Base-by-base conservation (phyloP, 1,140 invertebrate species). In the Panagrolaimus sp. region DNA sequence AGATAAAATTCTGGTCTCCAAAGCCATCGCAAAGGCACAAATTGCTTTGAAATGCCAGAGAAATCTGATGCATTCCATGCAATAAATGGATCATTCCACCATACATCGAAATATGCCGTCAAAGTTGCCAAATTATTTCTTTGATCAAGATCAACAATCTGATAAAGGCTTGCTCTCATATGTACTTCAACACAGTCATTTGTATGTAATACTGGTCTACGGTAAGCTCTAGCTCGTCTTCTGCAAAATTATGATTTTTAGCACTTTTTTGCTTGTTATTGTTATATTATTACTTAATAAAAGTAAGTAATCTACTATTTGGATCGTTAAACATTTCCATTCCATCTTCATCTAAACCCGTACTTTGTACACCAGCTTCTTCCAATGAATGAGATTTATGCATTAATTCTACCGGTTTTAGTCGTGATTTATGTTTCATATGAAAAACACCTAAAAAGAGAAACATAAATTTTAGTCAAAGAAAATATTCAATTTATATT, bases 1-100 rank as follows among this genome's bases (percentile, higher is more conserved):
- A 80, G 68, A 65, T 81, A 81, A 48, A 81, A 81, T 70, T 81
- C 80, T 1, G 80, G 80, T 47, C 74, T 78, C 81, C 81, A 81
- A 15, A 76, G 58, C 81, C 78, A 81, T 71, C 71, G 72, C 44
- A 73, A 69, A 9, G 80, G 80, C 45, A 83, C 75, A 67, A 83
- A 81, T 24, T 73, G 81, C 21, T 70, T 47, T 15, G 68, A 69
- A 10, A 83, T 81, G 21, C 71, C 79, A 47, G 69, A 78, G 63
- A 77, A 81, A 52, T 77, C 78, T 24, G 45, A 71, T 9, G 70
- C 48, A 70, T 81, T 81, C 80, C 80, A 81, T 43, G 65, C 43
- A 26, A 83, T 38, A 67, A 82, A 81, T 24, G 75, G 70, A 69
- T 81, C 80, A 14, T 69, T 73, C 80, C 80, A 81, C 63, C 74